Percentiles rank a stretch among this genome's conserved stretches.
phyloP scores from a whole-genome alignment of 2,113 vertebrate genomes.

The Stigmatopora argus region DNA sequence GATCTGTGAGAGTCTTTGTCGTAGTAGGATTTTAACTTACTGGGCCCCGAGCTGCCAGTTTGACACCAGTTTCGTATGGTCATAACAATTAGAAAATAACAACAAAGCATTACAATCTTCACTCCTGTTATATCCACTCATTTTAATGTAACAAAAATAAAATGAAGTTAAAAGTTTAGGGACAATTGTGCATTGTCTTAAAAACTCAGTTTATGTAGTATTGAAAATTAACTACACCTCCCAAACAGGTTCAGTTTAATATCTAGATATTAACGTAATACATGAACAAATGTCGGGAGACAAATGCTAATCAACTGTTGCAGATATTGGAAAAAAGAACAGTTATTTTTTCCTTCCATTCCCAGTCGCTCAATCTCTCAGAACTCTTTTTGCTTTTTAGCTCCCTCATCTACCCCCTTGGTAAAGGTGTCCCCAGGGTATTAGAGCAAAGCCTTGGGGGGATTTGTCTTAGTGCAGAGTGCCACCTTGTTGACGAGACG shows the following conservation, averaged over 20 bases:
- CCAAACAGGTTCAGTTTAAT: background rate
- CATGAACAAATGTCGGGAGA: background rate
- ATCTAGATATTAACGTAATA: background rate
- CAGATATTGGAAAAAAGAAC: constrained; percentile 19
- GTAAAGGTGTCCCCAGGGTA: constrained; percentile 57
- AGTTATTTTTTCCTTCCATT: constrained; percentile 7
- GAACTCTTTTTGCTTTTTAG: constrained; percentile 11
- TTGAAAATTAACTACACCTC: background rate
- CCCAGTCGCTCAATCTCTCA: constrained; percentile 9
- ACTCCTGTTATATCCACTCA: too few relatives aligned
- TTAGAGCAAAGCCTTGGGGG: constrained; percentile 64
- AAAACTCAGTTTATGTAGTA: background rate
- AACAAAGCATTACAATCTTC: too few relatives aligned
- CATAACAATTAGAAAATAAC: too few relatives aligned
- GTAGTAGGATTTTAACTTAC: background rate
- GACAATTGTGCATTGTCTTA: too few relatives aligned
- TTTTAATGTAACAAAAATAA: too few relatives aligned
- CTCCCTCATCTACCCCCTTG: constrained; percentile 23
- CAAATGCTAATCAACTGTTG: constrained; percentile 7
- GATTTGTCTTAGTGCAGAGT: constrained; percentile 77
- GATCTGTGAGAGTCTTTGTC: too few relatives aligned
- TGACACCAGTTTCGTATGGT: too few relatives aligned
- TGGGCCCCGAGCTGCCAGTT: too few relatives aligned
- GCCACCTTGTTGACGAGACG: constrained; percentile 78
- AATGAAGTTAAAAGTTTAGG: too few relatives aligned